Conservation (phyloP, 2,888 invertebrate genomes). For the Pecten maximus region DNA sequence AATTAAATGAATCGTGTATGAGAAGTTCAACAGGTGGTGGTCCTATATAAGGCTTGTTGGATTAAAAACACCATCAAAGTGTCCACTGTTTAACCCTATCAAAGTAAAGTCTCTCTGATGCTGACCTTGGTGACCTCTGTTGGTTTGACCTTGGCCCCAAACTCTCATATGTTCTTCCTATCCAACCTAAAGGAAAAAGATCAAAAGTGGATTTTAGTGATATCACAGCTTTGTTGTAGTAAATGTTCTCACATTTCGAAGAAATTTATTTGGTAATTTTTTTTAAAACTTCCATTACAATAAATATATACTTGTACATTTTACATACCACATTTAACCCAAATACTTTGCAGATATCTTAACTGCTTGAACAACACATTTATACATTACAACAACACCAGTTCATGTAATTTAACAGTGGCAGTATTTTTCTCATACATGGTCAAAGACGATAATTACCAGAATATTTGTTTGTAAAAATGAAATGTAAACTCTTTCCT, state of each 20-base stretch:
- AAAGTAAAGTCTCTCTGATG: neutral
- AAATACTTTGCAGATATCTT: too few species aligned
- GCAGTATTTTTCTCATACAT: too few species aligned
- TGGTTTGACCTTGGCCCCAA: slow-evolving; percentile 21
- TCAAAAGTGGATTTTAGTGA: neutral
- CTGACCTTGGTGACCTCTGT: neutral
- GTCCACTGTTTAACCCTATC: neutral
- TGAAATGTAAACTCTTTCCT: too few species aligned
- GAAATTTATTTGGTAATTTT: neutral
- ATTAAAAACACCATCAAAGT: neutral
- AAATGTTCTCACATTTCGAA: neutral
- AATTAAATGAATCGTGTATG: neutral
- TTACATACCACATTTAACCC: too few species aligned
- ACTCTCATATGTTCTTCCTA: neutral
- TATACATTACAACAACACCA: too few species aligned
- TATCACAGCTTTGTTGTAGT: neutral
- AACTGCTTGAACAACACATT: too few species aligned
- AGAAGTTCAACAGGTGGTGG: neutral
- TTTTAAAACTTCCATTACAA: too few species aligned
- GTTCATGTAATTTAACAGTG: too few species aligned
- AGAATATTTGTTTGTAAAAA: too few species aligned
- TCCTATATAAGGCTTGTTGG: neutral
- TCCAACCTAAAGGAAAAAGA: neutral
- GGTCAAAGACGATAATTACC: too few species aligned
- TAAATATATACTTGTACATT: too few species aligned